Conservation (phyloP, 2,797 vertebrate species). For the Parauchenoglanis ngamensis region DNA sequence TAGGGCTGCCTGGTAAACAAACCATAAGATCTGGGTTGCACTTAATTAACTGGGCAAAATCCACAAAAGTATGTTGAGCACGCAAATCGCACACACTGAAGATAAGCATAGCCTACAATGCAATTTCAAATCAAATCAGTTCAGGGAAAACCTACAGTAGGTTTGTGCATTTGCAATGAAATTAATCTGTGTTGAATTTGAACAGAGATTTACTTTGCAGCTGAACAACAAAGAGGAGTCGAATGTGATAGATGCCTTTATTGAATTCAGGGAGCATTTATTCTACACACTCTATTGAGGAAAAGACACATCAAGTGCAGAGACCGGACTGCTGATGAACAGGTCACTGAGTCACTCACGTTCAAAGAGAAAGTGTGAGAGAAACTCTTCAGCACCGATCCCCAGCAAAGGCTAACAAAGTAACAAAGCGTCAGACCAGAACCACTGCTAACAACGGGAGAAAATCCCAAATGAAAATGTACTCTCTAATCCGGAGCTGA, state of each 20-base stretch:
- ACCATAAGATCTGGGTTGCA: constrained; percentile 66
- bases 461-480: constrained; percentile 74
- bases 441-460: constrained; percentile 46
- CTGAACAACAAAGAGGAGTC: constrained; percentile 21
- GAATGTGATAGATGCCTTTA: constrained; percentile 28
- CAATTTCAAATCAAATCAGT: constrained; percentile 25
- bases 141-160: constrained; percentile 21
- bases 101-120: constrained; percentile 11
- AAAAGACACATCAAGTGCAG: constrained; percentile 39
- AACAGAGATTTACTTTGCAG: constrained; percentile 14
- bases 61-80: constrained; percentile 65
- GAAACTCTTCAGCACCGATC: constrained; percentile 42
- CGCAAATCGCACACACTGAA: constrained; percentile 6
- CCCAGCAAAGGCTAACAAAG: constrained; percentile 50
- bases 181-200: constrained; percentile 19
- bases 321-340: constrained; percentile 34
- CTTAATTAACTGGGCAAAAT: constrained; percentile 77
- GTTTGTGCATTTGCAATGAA: neutral
- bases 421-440: constrained; percentile 45
- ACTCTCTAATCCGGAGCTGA: constrained; percentile 75
- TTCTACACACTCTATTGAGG: constrained; percentile 21
- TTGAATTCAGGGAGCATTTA: constrained; percentile 36
- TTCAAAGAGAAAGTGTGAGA: constrained; percentile 43
- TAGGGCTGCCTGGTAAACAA: constrained; percentile 74
- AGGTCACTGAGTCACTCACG: constrained; percentile 50